Evolutionary conservation across 2,797 vertebrate species (phyloP), one percentile per base, ranked within the genome.

Genomic region (Protosalanx chinensis): DNA sequence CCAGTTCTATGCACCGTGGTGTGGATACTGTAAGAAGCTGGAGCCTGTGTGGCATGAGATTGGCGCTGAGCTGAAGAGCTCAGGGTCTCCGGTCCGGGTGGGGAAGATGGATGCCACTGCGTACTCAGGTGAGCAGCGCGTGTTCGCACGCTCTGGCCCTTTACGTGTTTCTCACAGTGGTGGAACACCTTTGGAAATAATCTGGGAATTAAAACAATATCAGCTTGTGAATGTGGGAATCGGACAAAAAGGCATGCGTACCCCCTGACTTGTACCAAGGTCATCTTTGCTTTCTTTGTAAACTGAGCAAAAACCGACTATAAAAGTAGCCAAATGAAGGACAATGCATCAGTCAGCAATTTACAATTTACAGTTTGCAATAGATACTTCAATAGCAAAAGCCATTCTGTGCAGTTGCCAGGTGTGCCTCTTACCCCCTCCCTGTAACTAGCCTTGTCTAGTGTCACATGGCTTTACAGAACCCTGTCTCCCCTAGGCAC

Each of bases 1-100:
- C n/a, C 81, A 99, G 97, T 99, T 99, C 85, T 99, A 99, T 67
- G 97, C 98, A 5, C 98, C 97, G 0, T 99, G 98, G 97, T 99
- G 98, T 69, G 98, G 97, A 33, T 98, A 98, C 86, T 99, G 98
- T 87, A 99, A 98, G 89, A 99, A 98, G 68, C 88, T 99, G 30
- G 98, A 99, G 76, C 97, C 98, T 0, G 79, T 99, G 5, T 99
- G 97, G 98, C 87, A 95, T 70, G 96, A 99, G 66, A 96, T 99
- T 71, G 96, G 95, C 61, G 83, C 83, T 0, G 97, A 98, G 91
- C 94, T 99, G 90, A 93, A 86, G 83, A 93, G 72, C 72, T 96
- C 95, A 0, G 95, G 96, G 15, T 99, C 96, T 27, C 97, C 97
- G 0, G 95, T 99, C 30, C 95, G 94, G 76, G 96, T 99, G 73